A percentile compares a stretch with the other conserved stretches of the same genome.
Conservation (phyloP, 2,113 vertebrate genomes). For the Ceratotherium simum region DNA sequence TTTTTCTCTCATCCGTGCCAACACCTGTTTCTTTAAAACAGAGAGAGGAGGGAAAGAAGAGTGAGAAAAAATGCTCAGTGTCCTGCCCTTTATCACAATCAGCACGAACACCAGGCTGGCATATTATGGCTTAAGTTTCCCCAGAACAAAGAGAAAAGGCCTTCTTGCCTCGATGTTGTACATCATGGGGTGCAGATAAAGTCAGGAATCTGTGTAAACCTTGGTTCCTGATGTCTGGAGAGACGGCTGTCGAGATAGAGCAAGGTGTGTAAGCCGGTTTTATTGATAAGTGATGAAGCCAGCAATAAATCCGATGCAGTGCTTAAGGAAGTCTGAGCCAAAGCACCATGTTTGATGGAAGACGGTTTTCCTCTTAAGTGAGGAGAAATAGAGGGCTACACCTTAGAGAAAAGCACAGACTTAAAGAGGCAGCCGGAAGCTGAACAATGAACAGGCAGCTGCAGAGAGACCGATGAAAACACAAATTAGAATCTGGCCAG, state of each 20-base stretch:
- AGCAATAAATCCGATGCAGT: conserved; percentile 76
- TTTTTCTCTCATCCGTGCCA: conserved; percentile 90
- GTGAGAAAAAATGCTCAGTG: conserved; percentile 71
- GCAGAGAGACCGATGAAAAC: conserved; percentile 39
- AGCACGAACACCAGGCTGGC: conserved; percentile 81
- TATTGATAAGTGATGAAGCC: conserved; percentile 83
- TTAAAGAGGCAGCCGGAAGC: conserved; percentile 11
- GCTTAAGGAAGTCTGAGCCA: conserved; percentile 62
- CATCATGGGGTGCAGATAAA: conserved; percentile 84
- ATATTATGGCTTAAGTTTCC: conserved; percentile 84
- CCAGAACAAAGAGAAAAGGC: conserved; percentile 87
- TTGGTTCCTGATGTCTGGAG: conserved; percentile 75
- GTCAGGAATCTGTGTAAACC: conserved; percentile 83
- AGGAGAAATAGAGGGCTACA: conserved; percentile 57
- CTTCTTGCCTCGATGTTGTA: conserved; percentile 78
- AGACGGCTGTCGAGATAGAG: conserved; percentile 76
- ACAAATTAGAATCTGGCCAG: neutral
- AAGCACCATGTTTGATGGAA: conserved; percentile 22
- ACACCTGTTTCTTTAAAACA: conserved; percentile 88
- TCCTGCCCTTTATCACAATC: conserved; percentile 84
- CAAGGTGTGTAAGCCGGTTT: conserved; percentile 81
- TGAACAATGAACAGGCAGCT: neutral
- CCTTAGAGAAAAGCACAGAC: conserved; percentile 24
- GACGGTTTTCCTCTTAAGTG: conserved; percentile 52
- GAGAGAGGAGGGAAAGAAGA: conserved; percentile 47